Evolutionary conservation across 1,140 invertebrate genomes (phyloP).

Genomic region (Drosophila tsacasi): DNA sequence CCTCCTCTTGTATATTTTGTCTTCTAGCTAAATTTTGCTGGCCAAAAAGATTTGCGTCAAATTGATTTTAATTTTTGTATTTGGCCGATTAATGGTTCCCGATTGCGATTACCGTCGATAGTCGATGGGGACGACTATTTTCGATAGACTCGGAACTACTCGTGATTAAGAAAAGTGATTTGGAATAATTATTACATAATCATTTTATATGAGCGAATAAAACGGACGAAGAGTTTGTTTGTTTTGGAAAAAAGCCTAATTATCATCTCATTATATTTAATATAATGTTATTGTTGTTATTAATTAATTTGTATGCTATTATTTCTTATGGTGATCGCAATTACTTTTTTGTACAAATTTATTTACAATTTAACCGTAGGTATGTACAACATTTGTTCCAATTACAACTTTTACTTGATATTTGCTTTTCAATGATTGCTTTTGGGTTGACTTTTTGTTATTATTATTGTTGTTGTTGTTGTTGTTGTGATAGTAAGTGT

Average conservation of each 20-base stretch:
- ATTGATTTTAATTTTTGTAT: no score
- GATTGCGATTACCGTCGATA: slow-evolving; percentile 24
- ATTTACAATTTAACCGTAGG: slow-evolving; percentile 41
- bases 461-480: slow-evolving; percentile 4
- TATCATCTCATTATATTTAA: slow-evolving; percentile 12
- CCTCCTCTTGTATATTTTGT: slow-evolving; percentile 45
- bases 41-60: slow-evolving; percentile 31
- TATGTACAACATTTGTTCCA: slow-evolving; percentile 34
- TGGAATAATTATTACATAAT: slow-evolving; percentile 8
- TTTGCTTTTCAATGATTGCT: slow-evolving; percentile 39
- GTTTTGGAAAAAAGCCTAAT: slow-evolving; percentile 16
- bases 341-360: slow-evolving; percentile 4
- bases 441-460: slow-evolving; percentile 21
- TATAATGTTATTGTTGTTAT: slow-evolving; percentile 9
- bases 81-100: slow-evolving; percentile 14
- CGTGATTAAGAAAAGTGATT: neutral
- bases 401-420: slow-evolving; percentile 22
- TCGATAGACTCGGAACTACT: slow-evolving; percentile 9
- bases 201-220: slow-evolving; percentile 17
- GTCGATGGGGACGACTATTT: slow-evolving; percentile 20
- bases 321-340: neutral
- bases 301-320: neutral
- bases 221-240: slow-evolving; percentile 12
- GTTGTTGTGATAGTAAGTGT: neutral
- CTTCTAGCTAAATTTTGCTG: slow-evolving; percentile 51